Evolutionary conservation across 1,140 invertebrate species (phyloP).

Genomic region (Acyrthosiphon pisum): DNA sequence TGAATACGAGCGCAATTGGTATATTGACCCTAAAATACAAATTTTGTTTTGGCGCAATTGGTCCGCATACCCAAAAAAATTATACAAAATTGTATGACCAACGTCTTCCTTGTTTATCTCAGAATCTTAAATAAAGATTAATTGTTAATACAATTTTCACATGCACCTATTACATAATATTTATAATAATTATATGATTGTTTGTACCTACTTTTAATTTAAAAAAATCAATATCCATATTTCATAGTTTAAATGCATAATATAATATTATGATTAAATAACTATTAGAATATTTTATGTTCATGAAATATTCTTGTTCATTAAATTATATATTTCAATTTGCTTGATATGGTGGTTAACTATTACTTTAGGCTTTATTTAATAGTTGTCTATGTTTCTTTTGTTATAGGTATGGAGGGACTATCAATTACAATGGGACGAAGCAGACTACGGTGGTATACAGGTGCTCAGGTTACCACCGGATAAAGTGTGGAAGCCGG

Average conservation of each 20-base stretch:
- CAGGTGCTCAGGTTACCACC: slow-evolving; percentile 92
- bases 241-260: not conserved
- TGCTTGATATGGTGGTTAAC: not conserved
- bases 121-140: not conserved
- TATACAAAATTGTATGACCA: not conserved
- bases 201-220: not conserved
- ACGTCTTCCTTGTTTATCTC: not conserved
- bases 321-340: not conserved
- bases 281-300: not conserved
- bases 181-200: not conserved
- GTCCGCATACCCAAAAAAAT: too few species aligned
- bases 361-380: not conserved
- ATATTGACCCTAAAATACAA: too few species aligned
- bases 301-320: not conserved
- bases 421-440: slow-evolving; percentile 97
- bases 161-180: not conserved
- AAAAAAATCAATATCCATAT: not conserved
- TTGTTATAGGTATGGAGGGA: slow-evolving; percentile 86
- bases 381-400: not conserved
- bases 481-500: slow-evolving; percentile 99
- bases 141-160: not conserved
- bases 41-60: too few species aligned
- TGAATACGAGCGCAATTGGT: too few species aligned
- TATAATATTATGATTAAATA: not conserved
- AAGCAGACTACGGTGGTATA: slow-evolving; percentile 97